Base-by-base conservation (phyloP, 2,113 vertebrate genomes). In the Atlantisia rogersi region DNA sequence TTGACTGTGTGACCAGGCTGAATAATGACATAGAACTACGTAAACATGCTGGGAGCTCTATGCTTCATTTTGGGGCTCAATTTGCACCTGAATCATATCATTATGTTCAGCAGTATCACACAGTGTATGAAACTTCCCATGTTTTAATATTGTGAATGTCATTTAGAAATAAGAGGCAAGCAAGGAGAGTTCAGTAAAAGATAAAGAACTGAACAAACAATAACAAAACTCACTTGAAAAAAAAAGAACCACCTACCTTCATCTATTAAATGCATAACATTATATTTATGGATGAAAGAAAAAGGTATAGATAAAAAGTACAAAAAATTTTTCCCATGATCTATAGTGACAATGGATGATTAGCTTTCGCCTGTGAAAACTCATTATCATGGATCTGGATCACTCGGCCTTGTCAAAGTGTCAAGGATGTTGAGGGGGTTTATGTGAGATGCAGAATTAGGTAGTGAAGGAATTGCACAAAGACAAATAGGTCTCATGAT, bases 81-180 rank as follows among this genome's bases (percentile, higher is more conserved):
- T 92, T 78, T 94, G 37, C 76, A 84, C 76, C 48, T 68, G 73
- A 88, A 94, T 86, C 59, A 31, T 67, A 83, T 78, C 8, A 71
- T 89, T 91, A 84, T 64, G 71, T 56, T 40, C 52, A 56, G 17
- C 35, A 74, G 35, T 64, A 78, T 78, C 88, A 91, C 37, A 71
- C 15, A 63, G 42, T 14, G 14, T 26, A 75, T 1, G 3, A 86
- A 83, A 81, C 29, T 56, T 59, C 18, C 32, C 13, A 12, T 59
- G 9, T 82, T 88, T 88, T 84, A 83, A 28, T 52, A 81, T 46
- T 64, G 24, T 17, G 13, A 86, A 76, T 86, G 46, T 60, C 50
- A 60, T 70, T 92, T 84, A 82, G 73, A 90, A 86, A 65, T 40
- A 80, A 56, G 17, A 73, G 8, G 28, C n/a, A 77, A 86, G 25